A percentile compares a stretch with the other conserved stretches of the same genome.
These are phyloP conservation scores for Channa argus DNA, from an alignment of 2,113 vertebrate species.

Conservation along the genomic window DNA sequence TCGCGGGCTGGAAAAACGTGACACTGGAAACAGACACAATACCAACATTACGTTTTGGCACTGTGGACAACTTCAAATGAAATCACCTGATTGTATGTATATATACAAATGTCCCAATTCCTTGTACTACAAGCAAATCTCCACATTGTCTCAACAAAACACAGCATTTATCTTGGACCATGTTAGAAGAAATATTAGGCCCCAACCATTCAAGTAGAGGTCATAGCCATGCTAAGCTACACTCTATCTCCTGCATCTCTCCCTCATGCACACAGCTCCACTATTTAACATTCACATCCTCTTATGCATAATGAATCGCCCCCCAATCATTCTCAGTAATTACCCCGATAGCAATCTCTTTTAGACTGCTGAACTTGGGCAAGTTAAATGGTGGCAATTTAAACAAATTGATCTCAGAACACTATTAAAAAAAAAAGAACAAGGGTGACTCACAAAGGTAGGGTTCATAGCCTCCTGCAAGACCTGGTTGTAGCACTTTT, in stretches of 20 bases:
- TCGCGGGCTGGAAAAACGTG: conserved; percentile 94
- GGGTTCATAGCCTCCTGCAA: conserved; percentile 47
- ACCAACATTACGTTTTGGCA: not conserved
- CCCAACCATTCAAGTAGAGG: conserved; percentile 46
- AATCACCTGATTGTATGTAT: not conserved
- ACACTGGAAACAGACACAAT: conserved; percentile 83
- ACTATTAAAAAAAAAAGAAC: conserved; percentile 78
- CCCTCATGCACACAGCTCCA: conserved; percentile 52
- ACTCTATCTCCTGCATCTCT: conserved; percentile 73
- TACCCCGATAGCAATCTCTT: conserved; percentile 81
- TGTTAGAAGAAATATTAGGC: conserved; percentile 28
- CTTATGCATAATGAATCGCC: conserved; percentile 81
- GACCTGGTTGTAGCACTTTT: conserved; percentile 29
- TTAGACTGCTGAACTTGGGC: conserved; percentile 62
- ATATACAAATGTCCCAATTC: not conserved
- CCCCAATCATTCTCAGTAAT: conserved; percentile 81
- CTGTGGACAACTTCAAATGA: not conserved
- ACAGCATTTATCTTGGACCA: conserved; percentile 19
- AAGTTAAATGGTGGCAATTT: conserved; percentile 84
- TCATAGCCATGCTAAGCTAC: conserved; percentile 59
- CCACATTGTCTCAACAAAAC: not conserved
- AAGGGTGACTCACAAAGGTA: conserved; percentile 60
- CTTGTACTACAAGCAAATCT: not conserved
- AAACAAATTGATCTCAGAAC: conserved; percentile 83
- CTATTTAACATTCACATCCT: conserved; percentile 72